Conservation (phyloP, 2,113 vertebrate genomes). For the Pao palembangensis region DNA sequence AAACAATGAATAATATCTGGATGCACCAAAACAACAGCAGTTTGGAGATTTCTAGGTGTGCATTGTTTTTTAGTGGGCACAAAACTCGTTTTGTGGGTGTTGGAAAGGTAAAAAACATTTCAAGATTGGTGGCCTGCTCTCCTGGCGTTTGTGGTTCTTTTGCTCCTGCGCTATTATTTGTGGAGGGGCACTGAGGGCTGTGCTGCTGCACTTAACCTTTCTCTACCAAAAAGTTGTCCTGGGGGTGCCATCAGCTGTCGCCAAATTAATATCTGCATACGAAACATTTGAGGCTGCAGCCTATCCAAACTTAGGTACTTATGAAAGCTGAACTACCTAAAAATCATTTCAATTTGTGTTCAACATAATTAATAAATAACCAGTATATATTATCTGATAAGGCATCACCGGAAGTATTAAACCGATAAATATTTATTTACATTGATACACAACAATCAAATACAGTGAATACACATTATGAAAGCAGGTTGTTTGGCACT, state of each 20-base stretch:
- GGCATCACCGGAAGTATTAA: too few relatives aligned
- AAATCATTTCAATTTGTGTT: too few relatives aligned
- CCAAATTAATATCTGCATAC: background rate
- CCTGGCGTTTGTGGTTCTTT: slow-evolving; percentile 58
- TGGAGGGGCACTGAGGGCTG: slow-evolving; percentile 86
- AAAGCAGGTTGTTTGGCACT: background rate
- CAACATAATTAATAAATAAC: too few relatives aligned
- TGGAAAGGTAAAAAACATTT: slow-evolving; percentile 24
- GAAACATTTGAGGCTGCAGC: too few relatives aligned
- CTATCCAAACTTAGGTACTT: too few relatives aligned
- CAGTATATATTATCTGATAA: too few relatives aligned
- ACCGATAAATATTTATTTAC: too few relatives aligned
- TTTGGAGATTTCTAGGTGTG: too few relatives aligned
- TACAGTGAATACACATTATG: background rate
- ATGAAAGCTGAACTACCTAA: too few relatives aligned
- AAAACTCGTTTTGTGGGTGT: slow-evolving; percentile 9
- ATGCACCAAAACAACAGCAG: too few relatives aligned
- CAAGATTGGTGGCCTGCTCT: slow-evolving; percentile 67
- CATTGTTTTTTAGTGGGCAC: too few relatives aligned
- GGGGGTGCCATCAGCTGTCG: slow-evolving; percentile 36
- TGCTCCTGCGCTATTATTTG: slow-evolving; percentile 96
- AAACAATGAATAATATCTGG: too few relatives aligned
- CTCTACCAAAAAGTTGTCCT: slow-evolving; percentile 53
- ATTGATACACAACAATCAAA: background rate
- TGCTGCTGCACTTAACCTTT: slow-evolving; percentile 84